Percentiles rank a stretch among this genome's conserved stretches.
Conservation (phyloP, 2,888 invertebrate genomes). For the Synanthedon vespiformis region DNA sequence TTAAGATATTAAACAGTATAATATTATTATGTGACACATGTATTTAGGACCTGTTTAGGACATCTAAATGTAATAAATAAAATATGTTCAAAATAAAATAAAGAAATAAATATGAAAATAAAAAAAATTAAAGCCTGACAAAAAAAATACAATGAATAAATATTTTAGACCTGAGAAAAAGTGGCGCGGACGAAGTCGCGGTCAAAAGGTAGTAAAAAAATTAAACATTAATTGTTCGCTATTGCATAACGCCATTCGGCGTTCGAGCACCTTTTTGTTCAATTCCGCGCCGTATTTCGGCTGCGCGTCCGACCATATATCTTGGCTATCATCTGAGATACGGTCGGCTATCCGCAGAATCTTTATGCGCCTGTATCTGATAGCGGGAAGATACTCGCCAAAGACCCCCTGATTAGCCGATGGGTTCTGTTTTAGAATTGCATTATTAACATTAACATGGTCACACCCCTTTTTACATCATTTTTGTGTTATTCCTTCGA, state of each 20-base stretch:
- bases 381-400: conserved; percentile 32
- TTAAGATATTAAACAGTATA: no score
- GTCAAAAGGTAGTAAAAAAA: no score
- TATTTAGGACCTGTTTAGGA: no score
- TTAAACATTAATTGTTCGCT: neutral
- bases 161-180: no score
- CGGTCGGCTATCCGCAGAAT: conserved; percentile 45
- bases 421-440: conserved; percentile 22
- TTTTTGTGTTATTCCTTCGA: conserved; percentile 1
- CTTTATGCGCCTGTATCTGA: conserved; percentile 50
- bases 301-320: conserved; percentile 55
- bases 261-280: conserved; percentile 51
- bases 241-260: conserved; percentile 26
- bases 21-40: no score
- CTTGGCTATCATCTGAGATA: conserved; percentile 58
- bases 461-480: neutral
- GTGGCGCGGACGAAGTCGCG: no score
- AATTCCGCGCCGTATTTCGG: conserved; percentile 54
- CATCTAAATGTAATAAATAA: no score
- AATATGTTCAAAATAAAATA: no score
- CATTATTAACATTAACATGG: neutral
- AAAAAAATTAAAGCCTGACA: no score
- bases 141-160: no score
- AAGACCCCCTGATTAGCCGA: conserved; percentile 48
- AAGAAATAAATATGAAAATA: no score